A percentile compares a stretch with the other conserved stretches of the same genome.
phyloP scores from a whole-genome alignment of 2,888 invertebrate genomes.

The Drosophila mettleri region DNA sequence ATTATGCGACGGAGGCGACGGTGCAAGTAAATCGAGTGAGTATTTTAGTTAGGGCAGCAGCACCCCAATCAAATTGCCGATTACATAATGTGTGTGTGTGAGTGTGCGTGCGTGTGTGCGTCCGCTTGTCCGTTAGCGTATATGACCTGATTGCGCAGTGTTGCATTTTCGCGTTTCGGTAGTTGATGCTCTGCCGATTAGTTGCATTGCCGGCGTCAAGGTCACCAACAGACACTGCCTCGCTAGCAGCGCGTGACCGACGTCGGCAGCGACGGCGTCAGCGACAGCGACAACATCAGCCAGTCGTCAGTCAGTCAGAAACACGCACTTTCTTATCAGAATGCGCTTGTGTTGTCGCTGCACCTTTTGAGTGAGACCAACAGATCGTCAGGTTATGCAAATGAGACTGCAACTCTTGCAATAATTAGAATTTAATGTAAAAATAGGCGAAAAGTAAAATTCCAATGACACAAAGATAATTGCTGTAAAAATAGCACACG shows the following conservation, averaged over 20 bases:
- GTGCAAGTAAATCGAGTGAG: conserved; percentile 84
- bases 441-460: no score
- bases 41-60: conserved; percentile 5
- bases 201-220: conserved; percentile 33
- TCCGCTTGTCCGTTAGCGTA: conserved; percentile 4
- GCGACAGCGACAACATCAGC: no score
- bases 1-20: conserved; percentile 85
- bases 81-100: conserved; percentile 66
- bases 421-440: neutral
- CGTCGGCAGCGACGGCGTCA: conserved; percentile 36
- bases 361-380: neutral
- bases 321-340: conserved; percentile 51
- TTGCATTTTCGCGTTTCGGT: conserved; percentile 51
- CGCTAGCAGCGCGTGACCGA: conserved; percentile 50
- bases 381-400: conserved; percentile 45
- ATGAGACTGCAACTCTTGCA: conserved; percentile 1
- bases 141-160: conserved; percentile 56
- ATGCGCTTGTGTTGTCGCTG: neutral
- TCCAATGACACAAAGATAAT: neutral
- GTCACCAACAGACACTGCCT: conserved; percentile 29
- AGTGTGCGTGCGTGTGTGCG: conserved; percentile 10
- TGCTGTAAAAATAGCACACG: neutral
- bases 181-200: conserved; percentile 3
- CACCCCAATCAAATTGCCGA: conserved; percentile 26
- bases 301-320: no score